These are phyloP conservation scores for Metopolophium dirhodum DNA, from an alignment of 1,140 invertebrate genomes.

Conservation along the genomic window DNA sequence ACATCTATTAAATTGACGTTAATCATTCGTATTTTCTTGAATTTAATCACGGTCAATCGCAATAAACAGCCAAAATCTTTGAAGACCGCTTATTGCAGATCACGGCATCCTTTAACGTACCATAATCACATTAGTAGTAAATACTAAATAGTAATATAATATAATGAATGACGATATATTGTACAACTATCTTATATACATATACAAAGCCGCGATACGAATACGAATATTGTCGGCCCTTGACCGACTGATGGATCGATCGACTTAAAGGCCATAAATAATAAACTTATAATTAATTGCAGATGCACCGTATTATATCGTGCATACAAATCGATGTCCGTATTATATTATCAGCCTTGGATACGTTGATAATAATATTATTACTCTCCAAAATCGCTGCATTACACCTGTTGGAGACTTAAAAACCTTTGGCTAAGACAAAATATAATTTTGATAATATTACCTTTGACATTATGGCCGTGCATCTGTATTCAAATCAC, in stretches of 20 bases:
- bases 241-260: conserved; percentile 7
- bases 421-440: background rate
- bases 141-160: background rate
- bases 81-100: background rate
- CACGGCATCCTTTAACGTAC: background rate
- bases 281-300: background rate
- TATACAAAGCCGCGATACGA: background rate
- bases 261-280: background rate
- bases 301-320: background rate
- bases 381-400: background rate
- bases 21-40: background rate
- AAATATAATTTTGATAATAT: background rate
- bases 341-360: background rate
- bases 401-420: background rate
- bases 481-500: conserved; percentile 10
- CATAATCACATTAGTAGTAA: background rate
- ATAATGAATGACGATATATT: background rate
- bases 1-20: background rate
- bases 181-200: background rate
- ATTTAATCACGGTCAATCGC: background rate
- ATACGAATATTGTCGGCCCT: conserved; percentile 26
- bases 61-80: background rate
- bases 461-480: background rate
- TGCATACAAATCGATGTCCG: conserved; percentile 19
- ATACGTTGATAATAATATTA: background rate